phyloP scores from a whole-genome alignment of 2,888 invertebrate genomes.

The Melanostoma scalare region DNA sequence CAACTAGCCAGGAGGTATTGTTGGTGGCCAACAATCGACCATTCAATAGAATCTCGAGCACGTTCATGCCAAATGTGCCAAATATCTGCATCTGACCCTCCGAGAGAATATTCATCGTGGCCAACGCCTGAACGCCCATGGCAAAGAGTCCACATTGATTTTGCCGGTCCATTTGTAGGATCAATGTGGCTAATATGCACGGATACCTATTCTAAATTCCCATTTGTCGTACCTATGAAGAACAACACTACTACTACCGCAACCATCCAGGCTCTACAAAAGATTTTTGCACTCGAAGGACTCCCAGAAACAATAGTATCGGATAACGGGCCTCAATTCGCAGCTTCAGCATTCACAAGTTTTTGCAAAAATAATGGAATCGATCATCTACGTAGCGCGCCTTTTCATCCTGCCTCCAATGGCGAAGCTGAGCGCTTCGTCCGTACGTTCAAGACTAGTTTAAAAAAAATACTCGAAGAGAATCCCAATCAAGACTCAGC shows the following conservation, averaged over 20 bases:
- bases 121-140: conserved; percentile 8
- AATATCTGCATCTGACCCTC: neutral
- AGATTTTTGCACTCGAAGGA: conserved; percentile 73
- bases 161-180: conserved; percentile 9
- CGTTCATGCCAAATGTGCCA: neutral
- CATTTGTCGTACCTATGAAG: conserved; percentile 1
- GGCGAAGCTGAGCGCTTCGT: neutral
- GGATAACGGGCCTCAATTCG: conserved; percentile 6
- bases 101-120: conserved; percentile 11
- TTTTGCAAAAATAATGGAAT: neutral
- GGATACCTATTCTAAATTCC: conserved; percentile 6
- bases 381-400: neutral
- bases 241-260: neutral
- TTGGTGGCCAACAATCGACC: conserved; percentile 12
- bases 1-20: conserved; percentile 5
- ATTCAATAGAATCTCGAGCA: no score
- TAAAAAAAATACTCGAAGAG: neutral
- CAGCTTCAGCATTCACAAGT: neutral
- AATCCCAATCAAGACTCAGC: neutral
- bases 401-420: neutral
- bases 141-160: conserved; percentile 4
- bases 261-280: conserved; percentile 52
- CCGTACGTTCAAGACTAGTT: neutral
- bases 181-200: conserved; percentile 10
- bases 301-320: conserved; percentile 65